These are phyloP conservation scores for Hemibagrus guttatus DNA, from an alignment of 2,797 vertebrate genomes.

Conservation along the genomic window DNA sequence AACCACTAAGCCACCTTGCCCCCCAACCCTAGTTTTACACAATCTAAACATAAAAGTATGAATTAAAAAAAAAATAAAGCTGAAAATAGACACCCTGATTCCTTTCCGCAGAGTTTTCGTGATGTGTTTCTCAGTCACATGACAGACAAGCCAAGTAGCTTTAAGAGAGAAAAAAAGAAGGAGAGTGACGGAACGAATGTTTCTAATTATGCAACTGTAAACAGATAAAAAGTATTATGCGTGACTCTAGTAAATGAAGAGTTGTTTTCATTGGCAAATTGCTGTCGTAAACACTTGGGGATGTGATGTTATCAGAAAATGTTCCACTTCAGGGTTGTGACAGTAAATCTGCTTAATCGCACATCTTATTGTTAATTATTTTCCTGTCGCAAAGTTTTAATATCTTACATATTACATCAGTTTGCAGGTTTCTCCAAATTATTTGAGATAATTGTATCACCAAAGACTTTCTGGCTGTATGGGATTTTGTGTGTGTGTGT, in stretches of 20 bases:
- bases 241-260: background rate
- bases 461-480: constrained; percentile 7
- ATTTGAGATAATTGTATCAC: background rate
- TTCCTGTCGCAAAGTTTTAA: background rate
- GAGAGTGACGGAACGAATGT: background rate
- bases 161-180: background rate
- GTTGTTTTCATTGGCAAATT: background rate
- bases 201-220: background rate
- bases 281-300: background rate
- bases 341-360: background rate
- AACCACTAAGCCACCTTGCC: too few relatives aligned
- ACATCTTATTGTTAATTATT: background rate
- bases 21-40: too few relatives aligned
- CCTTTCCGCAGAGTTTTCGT: background rate
- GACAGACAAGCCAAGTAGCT: background rate
- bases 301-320: background rate
- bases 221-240: background rate
- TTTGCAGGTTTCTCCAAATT: background rate
- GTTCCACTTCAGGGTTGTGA: background rate
- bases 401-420: background rate
- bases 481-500: constrained; percentile 10
- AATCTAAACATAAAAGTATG: too few relatives aligned
- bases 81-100: background rate
- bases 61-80: too few relatives aligned
- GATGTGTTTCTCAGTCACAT: background rate